Conservation (phyloP, 2,888 invertebrate genomes). For the Oligia fasciuncula region DNA sequence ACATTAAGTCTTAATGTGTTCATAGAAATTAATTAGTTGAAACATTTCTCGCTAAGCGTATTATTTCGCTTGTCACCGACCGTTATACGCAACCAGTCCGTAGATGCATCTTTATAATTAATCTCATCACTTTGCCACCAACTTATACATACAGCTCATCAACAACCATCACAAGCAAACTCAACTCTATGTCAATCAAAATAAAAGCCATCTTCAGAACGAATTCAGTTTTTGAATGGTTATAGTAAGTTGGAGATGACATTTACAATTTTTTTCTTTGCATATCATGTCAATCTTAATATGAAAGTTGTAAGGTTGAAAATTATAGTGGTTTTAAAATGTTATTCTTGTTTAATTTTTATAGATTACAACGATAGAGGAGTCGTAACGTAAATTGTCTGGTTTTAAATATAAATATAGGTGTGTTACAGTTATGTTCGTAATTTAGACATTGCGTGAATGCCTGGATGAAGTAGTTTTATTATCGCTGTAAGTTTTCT, state of each 20-base stretch:
- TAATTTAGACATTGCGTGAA: conserved; percentile 58
- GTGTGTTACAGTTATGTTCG: conserved; percentile 53
- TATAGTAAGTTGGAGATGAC: conserved; percentile 38
- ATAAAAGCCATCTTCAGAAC: conserved; percentile 17
- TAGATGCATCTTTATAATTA: conserved; percentile 86
- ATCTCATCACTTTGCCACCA: conserved; percentile 78
- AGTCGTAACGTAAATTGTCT: conserved; percentile 74
- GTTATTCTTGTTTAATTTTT: conserved; percentile 68
- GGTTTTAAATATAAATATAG: conserved; percentile 63
- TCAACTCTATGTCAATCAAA: conserved; percentile 37
- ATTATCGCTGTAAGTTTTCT: conserved; percentile 7
- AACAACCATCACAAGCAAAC: conserved; percentile 23
- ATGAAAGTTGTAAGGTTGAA: conserved; percentile 67
- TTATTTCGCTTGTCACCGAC: conserved; percentile 76
- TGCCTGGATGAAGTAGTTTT: conserved; percentile 44
- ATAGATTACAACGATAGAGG: conserved; percentile 74
- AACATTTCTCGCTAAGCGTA: conserved; percentile 72
- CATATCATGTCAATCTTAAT: conserved; percentile 69
- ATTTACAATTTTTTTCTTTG: conserved; percentile 64
- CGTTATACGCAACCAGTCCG: conserved; percentile 77
- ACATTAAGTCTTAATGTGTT: conserved; percentile 70
- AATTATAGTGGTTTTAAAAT: conserved; percentile 62
- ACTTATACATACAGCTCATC: conserved; percentile 37
- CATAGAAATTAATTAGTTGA: conserved; percentile 72
- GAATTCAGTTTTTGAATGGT: conserved; percentile 21